Evolutionary conservation across 1,140 invertebrate genomes (phyloP), one percentile per base, ranked within the genome.

Genomic region (Diprion similis): DNA sequence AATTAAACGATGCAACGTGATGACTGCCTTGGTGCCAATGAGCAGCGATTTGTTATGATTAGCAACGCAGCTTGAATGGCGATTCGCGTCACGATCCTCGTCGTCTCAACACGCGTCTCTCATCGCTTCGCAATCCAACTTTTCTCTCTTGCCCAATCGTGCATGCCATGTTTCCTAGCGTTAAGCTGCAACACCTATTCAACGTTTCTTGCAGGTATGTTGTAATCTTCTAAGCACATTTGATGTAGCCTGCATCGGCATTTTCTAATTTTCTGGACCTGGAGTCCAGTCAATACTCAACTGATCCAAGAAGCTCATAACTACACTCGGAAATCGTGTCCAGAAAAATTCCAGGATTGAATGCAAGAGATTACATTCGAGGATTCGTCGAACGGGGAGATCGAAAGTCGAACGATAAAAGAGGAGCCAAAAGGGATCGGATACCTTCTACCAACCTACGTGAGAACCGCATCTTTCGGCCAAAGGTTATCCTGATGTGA

Each of bases 241-340:
- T 37, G 24, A 1, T 37, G 24, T 37, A 37, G 6, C 24, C 24
- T 37, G 24, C 6, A 37, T 37, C 24, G 2, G 24, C 24, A 37
- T 37, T 37, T 37, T 37, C 24, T 37, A 37, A 37, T 37, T 37
- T 37, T 37, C 24, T 37, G 24, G 2, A 37, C 24, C 6, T 37
- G 24, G 6, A 37, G 6, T 37, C 24, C 1, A 37, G 2, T 37
- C 24, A 0, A 37, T 37, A 37, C 10, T 18, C 69, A 46, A 47
- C 13, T 15, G 24, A 19, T 18, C 6, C 66, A 72, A 67, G 59
- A 70, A 45, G 71, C 59, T 73, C 72, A 68, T 65, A 75, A 19
- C 69, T 46, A 72, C 71, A 72, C 48, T 71, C 13, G 18, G 46
- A 72, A 59, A 13, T 67, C 11, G 17, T 70, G 65, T 72, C 70